Percentiles rank a stretch among this genome's conserved stretches.
phyloP scores from a whole-genome alignment of 2,113 vertebrate species.

The Macquaria australasica region DNA sequence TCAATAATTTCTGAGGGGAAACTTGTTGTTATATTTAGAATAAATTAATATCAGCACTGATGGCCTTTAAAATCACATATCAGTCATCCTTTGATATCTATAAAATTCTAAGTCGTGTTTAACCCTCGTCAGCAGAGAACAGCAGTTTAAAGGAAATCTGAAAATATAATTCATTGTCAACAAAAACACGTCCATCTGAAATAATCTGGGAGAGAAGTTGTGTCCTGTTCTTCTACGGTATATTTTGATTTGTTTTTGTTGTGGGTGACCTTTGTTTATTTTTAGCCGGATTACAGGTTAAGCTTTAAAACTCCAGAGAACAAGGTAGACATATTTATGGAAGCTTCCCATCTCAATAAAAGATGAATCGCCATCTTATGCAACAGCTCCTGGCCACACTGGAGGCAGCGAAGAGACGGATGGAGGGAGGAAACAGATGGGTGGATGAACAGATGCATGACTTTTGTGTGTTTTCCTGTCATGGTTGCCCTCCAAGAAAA shows the following conservation, averaged over 20 bases:
- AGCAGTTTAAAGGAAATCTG: not conserved
- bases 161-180: not conserved
- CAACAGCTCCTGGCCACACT: conserved; percentile 69
- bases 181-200: not conserved
- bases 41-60: not conserved
- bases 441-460: conserved; percentile 27
- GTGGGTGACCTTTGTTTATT: conserved; percentile 45
- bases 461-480: conserved; percentile 42
- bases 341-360: conserved; percentile 71
- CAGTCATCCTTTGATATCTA: not conserved
- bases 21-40: too few relatives aligned
- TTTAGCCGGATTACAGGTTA: conserved; percentile 51
- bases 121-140: not conserved
- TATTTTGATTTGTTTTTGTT: not conserved
- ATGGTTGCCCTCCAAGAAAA: conserved; percentile 27
- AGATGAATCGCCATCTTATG: conserved; percentile 73
- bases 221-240: not conserved
- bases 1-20: too few relatives aligned
- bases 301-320: conserved; percentile 61
- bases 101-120: not conserved
- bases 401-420: conserved; percentile 32
- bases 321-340: conserved; percentile 71
- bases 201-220: not conserved
- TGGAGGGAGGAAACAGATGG: conserved; percentile 13
- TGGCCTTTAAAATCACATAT: not conserved